Conservation (phyloP, 92 coral and sea anemone genomes). For the Parazoanthus atlanticus region DNA sequence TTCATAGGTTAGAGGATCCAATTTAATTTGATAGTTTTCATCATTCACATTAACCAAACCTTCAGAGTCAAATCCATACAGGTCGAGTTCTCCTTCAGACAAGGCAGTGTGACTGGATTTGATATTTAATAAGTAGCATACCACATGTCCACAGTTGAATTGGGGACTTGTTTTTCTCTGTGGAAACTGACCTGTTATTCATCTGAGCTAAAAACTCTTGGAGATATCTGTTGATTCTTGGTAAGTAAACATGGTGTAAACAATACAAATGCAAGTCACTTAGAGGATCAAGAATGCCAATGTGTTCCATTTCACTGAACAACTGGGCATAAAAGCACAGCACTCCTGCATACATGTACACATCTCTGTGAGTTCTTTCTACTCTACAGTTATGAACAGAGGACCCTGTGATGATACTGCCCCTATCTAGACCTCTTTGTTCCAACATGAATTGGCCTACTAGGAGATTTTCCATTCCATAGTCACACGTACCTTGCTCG, state of each 20-base stretch:
- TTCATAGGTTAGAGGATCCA: conserved; percentile 45
- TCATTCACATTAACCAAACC: conserved; percentile 42
- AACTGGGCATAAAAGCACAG: conserved; percentile 62
- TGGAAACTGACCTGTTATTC: conserved; percentile 54
- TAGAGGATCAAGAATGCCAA: conserved; percentile 64
- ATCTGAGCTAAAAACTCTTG: conserved; percentile 14
- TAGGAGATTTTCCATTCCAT: conserved; percentile 69
- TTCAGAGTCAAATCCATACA: conserved; percentile 51
- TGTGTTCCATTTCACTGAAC: conserved; percentile 59
- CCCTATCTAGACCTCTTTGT: conserved; percentile 58
- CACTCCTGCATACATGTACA: conserved; percentile 64
- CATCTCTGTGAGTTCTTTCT: conserved; percentile 67
- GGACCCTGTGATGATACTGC: conserved; percentile 73
- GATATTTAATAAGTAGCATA: conserved; percentile 53
- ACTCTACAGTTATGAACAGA: conserved; percentile 72
- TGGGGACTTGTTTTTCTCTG: conserved; percentile 56
- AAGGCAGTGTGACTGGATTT: conserved; percentile 47
- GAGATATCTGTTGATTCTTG: conserved; percentile 34
- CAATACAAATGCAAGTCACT: conserved; percentile 48
- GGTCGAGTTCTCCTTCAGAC: conserved; percentile 44
- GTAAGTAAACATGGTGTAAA: no score
- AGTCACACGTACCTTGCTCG: conserved; percentile 61
- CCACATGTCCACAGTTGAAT: conserved; percentile 59
- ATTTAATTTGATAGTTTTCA: conserved; percentile 50
- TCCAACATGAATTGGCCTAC: conserved; percentile 70